phyloP scores from a whole-genome alignment of 2,797 vertebrate species.

The Enteromius radiatus region DNA sequence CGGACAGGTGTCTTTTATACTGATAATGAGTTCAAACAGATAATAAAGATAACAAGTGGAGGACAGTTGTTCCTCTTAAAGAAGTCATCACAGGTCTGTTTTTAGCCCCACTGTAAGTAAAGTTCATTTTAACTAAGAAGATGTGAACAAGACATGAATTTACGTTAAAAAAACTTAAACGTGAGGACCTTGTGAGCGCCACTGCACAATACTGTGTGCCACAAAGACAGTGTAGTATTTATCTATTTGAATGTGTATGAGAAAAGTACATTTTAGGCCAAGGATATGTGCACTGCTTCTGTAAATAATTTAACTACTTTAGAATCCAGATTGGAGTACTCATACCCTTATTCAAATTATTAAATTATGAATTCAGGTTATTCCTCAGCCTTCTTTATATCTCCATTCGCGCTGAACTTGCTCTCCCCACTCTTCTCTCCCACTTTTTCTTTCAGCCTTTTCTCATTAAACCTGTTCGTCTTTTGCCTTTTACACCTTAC shows the following conservation, averaged over 20 bases:
- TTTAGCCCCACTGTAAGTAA: no score
- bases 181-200: no score
- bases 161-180: no score
- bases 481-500: conserved; percentile 32
- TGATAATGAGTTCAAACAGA: no score
- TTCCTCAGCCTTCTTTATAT: neutral
- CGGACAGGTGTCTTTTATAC: no score
- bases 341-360: conserved; percentile 10
- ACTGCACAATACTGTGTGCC: no score
- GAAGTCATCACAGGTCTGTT: no score
- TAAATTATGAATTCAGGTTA: conserved; percentile 23
- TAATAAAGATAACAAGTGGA: no score
- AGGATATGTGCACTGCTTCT: neutral
- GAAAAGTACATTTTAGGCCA: neutral
- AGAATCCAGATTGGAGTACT: neutral
- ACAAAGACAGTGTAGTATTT: neutral
- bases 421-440: conserved; percentile 23
- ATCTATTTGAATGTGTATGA: neutral
- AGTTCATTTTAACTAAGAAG: no score
- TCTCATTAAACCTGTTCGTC: conserved; percentile 10
- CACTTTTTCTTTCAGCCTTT: conserved; percentile 23
- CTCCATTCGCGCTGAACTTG: neutral
- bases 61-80: no score
- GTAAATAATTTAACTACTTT: conserved; percentile 6
- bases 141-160: no score